Evolutionary conservation across 1,140 invertebrate species (phyloP), one percentile per base, ranked within the genome.

Genomic region (Chymomyza costata): DNA sequence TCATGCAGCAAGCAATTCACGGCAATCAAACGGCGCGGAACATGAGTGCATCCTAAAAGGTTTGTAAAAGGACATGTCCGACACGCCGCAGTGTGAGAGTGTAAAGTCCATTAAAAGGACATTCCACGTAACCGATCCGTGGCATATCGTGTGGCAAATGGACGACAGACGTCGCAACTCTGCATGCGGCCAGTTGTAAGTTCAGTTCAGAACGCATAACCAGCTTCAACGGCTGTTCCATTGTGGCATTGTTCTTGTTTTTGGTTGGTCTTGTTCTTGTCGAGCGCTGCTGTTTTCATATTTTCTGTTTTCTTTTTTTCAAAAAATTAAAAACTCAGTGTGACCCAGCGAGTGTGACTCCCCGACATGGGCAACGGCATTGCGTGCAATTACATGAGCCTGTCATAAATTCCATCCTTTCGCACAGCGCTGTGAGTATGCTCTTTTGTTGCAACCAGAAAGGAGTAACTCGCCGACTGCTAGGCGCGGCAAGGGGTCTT

Each of bases 61-160:
- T 66, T 66, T 64, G 69, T 52, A 21, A 78, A 78, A 78, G 71
- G 71, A 78, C 78, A 51, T 61, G 46, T 46, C 35, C 73, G 71
- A 78, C 78, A 51, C 65, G 46, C 46, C 35, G 39, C 41, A 58
- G 63, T 76, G 57, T 55, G 65, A 71, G 69, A 64, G 69, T 69
- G 65, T 54, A 53, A 55, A 78, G 71, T 78, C 71, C 73, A 78
- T 78, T 78, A 78, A 80, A 78, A 80, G 71, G 51, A 78, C 71
- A 78, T 78, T 78, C 73, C 71, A 80, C 63, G 71, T 76, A 58
- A 65, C 73, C 66, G 67, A 78, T 78, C 71, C 60, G 60, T 64
- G 63, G 53, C 63, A 63, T 53, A 51, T 60, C 51, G 58, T 65
- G 46, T 61, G 58, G 58, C 62, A 65, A 65, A 65, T 65, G 54